A percentile compares a stretch with the other conserved stretches of the same genome.
Conservation (phyloP, 2,113 vertebrate genomes). For the Okapia johnstoni region DNA sequence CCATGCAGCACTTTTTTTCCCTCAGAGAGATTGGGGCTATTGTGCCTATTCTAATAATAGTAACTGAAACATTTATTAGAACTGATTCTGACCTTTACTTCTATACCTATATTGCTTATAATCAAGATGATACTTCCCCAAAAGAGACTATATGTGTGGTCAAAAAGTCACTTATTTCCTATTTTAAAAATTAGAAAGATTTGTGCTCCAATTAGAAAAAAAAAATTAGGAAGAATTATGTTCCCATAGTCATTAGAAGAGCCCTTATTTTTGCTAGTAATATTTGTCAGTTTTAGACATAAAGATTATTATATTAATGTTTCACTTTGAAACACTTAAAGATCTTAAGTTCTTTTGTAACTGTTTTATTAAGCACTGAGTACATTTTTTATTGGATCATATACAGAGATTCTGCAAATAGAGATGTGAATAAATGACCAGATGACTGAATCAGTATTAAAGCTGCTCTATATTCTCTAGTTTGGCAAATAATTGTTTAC, state of each 20-base stretch:
- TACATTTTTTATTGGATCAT: neutral
- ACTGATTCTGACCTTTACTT: neutral
- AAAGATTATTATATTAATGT: neutral
- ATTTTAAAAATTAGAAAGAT: slow-evolving; percentile 3
- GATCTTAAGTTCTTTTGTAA: neutral
- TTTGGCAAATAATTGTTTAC: neutral
- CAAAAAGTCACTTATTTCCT: neutral
- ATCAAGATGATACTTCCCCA: neutral
- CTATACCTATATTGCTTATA: neutral
- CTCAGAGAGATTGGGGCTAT: neutral
- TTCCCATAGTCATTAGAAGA: neutral
- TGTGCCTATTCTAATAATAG: neutral
- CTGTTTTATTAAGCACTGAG: neutral
- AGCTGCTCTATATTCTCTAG: neutral
- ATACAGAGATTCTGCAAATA: neutral
- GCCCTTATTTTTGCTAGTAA: neutral
- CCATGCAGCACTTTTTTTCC: neutral
- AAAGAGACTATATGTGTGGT: neutral
- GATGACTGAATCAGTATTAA: neutral
- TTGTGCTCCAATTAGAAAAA: neutral
- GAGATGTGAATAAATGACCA: neutral
- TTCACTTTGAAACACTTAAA: slow-evolving; percentile 5
- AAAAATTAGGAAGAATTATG: neutral
- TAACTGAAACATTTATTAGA: neutral
- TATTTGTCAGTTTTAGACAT: slow-evolving; percentile 1